Evolutionary conservation across 2,888 invertebrate genomes (phyloP), one percentile per base, ranked within the genome.

Genomic region (Phytoseiulus persimilis): DNA sequence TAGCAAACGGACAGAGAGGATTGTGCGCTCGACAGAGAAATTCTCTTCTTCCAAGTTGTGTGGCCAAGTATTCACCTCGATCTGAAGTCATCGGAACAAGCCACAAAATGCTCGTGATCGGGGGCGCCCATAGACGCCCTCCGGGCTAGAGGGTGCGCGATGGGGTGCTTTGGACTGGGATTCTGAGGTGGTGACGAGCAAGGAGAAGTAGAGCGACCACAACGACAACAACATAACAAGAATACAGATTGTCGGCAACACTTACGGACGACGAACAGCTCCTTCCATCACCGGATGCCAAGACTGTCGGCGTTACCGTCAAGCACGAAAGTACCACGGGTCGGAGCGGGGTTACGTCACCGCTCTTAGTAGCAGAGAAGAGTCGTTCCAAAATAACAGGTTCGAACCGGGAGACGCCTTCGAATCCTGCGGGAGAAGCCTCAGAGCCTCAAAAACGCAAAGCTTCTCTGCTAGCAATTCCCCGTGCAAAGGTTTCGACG

Each of bases 121-220:
- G 87, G 87, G 45, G 32, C 87, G 87, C 39, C 45, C 87, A 87
- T 31, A 33, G 87, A 87, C 87, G 87, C 87, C 87, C 87, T 31
- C 87, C 87, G 39, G 87, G 87, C 87, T 87, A 87, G 87, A 65
- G 87, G 87, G 39, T 39, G 33, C 39, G 87, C 45, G 6, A 87
- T 87, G 87, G 87, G 87, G 87, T 33, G 87, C 87, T 87, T 33
- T 39, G 87, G 39, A 45, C 87, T 39, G 45, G 87, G 87, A 65
- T 65, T 23, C 87, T 87, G 87, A 87, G 87, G 87, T 32, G 87
- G 87, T 87, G 87, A 33, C 87, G 87, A 87, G 87, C 87, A 32
- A 39, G 87, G 87, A 33, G 87, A 45, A 87, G 87, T 23, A 31
- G 45, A 87, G 87, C 23, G 32, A 11, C 65, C 5, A 23, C 65